These are phyloP conservation scores for Hypolimnas misippus DNA, from an alignment of 2,888 invertebrate genomes.

Conservation along the genomic window DNA sequence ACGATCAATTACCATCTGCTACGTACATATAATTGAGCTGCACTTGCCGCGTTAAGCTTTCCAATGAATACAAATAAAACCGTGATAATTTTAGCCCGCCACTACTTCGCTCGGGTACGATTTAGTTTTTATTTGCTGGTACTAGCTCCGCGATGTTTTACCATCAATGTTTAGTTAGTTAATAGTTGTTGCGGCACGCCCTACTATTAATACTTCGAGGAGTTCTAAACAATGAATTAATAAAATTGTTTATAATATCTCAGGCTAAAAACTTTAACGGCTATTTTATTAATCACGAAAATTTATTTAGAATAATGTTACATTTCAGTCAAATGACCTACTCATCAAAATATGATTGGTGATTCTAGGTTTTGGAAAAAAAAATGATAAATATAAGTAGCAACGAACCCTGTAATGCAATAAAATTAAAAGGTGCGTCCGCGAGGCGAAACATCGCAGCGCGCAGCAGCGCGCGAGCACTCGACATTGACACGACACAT, in stretches of 20 bases:
- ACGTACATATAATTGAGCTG: background rate
- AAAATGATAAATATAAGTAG: too few relatives aligned
- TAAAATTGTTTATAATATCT: too few relatives aligned
- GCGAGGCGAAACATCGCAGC: background rate
- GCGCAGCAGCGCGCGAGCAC: slow-evolving; percentile 4
- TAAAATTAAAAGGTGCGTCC: slow-evolving; percentile 17
- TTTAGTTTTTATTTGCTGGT: too few relatives aligned
- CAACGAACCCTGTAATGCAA: background rate
- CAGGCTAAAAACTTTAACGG: too few relatives aligned
- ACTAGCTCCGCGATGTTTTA: background rate
- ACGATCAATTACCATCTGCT: background rate
- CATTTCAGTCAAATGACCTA: too few relatives aligned
- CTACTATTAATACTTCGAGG: background rate
- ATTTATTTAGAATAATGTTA: too few relatives aligned
- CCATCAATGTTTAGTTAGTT: too few relatives aligned
- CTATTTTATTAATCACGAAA: too few relatives aligned
- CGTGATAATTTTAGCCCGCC: background rate
- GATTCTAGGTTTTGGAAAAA: too few relatives aligned
- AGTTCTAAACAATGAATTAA: background rate
- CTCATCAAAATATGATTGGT: too few relatives aligned
- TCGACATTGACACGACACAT: slow-evolving; percentile 11
- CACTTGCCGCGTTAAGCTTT: background rate
- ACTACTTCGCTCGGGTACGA: background rate
- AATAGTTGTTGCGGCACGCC: background rate
- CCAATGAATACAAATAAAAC: background rate